Base-by-base conservation (phyloP, 2,113 vertebrate genomes). In the Phyllostomus hastatus region DNA sequence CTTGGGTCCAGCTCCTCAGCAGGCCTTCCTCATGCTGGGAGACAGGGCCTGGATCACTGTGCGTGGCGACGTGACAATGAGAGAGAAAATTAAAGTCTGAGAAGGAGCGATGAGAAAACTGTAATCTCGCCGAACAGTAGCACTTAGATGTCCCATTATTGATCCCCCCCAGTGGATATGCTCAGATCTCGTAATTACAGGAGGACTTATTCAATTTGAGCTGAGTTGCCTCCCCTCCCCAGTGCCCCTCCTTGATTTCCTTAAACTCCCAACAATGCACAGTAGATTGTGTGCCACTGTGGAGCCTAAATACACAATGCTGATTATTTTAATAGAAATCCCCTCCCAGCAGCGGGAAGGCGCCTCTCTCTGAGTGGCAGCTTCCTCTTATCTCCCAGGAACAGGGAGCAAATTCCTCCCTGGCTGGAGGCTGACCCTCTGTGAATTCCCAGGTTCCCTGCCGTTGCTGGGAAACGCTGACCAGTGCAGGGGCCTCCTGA, bases 281-380 rank as follows among this genome's bases (percentile, higher is more conserved):
- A 33, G 89, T 87, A 78, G 96, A 92, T 38, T n/a, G 35, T 31
- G 17, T 24, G 28, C n/a, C 82, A 76, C 57, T n/a, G 81, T 52
- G 59, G 86, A 38, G 66, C 67, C 97, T 90, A 94, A 95, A 81
- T 72, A 97, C 96, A 97, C n/a, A 43, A 48, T 9, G 90, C 90
- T 96, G 59, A 97, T 97, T 95, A 94, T 76, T 94, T 84, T 94
- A 97, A 94, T 96, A 96, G 97, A 97, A 98, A 97, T 92, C 97
- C 33, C 16, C 94, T 97, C 64, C 72, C 79, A 3, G 75, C 12
- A 15, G 57, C 0, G 0, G 76, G 76, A 28, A 59, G 72, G 28
- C 4, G 5, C 10, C 59, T 61, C 59, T 28, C 26, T 52, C 20
- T 0, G 1, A 16, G 61, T 20, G 28, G 28, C 0, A 1, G 35